Evolutionary conservation across 2,797 vertebrate species (phyloP).

Genomic region (Enoplosus armatus): DNA sequence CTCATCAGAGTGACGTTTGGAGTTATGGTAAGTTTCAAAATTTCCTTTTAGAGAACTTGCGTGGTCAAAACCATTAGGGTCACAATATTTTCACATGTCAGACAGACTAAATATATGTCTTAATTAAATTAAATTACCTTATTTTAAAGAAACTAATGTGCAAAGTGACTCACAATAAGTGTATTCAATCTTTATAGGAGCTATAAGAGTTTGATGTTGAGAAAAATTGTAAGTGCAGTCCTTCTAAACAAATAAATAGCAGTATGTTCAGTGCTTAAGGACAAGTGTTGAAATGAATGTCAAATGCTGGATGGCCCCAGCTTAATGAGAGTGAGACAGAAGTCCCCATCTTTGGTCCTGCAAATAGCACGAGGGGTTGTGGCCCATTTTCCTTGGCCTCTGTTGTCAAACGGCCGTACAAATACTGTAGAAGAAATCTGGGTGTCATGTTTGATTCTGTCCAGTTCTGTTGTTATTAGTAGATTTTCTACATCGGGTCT

Average conservation of each 20-base stretch:
- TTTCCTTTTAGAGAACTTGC: neutral
- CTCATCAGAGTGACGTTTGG: conserved; percentile 99
- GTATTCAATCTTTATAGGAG: neutral
- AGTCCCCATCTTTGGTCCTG: neutral
- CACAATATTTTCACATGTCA: neutral
- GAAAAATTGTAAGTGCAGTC: neutral
- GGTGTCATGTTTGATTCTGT: neutral
- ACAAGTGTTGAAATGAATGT: neutral
- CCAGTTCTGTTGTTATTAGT: too few relatives aligned
- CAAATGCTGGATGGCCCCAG: neutral
- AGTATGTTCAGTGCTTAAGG: neutral
- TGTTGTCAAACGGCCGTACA: neutral
- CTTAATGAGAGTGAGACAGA: neutral
- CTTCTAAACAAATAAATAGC: neutral
- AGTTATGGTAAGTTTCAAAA: conserved; percentile 91
- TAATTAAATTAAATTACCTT: neutral
- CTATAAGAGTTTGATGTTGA: neutral
- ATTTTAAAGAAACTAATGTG: neutral
- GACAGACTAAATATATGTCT: neutral
- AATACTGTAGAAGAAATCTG: neutral
- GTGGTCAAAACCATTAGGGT: neutral
- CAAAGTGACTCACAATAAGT: neutral
- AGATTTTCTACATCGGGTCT: neutral
- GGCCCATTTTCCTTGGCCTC: neutral
- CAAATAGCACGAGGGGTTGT: neutral